phyloP scores from a whole-genome alignment of 2,888 invertebrate species.

The Maniola hyperantus region DNA sequence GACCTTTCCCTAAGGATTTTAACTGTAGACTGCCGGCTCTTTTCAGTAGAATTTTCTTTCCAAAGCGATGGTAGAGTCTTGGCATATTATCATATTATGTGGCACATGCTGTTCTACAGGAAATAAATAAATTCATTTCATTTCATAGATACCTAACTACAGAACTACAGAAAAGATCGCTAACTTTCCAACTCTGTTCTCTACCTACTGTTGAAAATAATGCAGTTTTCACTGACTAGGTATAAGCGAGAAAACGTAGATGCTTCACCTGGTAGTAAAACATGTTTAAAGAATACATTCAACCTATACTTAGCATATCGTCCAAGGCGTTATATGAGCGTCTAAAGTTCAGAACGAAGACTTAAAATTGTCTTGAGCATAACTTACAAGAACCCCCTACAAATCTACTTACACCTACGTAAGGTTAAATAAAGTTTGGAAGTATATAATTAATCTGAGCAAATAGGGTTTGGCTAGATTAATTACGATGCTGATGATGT shows the following conservation, averaged over 20 bases:
- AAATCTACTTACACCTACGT: no score
- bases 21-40: background rate
- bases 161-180: background rate
- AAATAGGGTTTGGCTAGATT: no score
- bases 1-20: background rate
- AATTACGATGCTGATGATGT: no score
- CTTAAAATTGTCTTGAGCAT: background rate
- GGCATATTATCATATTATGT: no score
- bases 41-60: no score
- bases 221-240: background rate
- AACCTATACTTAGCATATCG: background rate
- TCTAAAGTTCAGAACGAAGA: background rate
- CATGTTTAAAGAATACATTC: slow-evolving; percentile 26
- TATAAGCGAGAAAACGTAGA: background rate
- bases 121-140: no score
- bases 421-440: no score
- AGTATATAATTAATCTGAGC: background rate
- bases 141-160: no score
- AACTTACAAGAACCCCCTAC: background rate
- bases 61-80: no score
- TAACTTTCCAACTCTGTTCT: background rate
- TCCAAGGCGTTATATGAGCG: background rate
- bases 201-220: background rate
- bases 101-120: no score
- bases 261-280: background rate